A percentile compares a stretch with the other conserved stretches of the same genome.
Conservation (phyloP, 2,113 vertebrate species). For the Capreolus pygargus region DNA sequence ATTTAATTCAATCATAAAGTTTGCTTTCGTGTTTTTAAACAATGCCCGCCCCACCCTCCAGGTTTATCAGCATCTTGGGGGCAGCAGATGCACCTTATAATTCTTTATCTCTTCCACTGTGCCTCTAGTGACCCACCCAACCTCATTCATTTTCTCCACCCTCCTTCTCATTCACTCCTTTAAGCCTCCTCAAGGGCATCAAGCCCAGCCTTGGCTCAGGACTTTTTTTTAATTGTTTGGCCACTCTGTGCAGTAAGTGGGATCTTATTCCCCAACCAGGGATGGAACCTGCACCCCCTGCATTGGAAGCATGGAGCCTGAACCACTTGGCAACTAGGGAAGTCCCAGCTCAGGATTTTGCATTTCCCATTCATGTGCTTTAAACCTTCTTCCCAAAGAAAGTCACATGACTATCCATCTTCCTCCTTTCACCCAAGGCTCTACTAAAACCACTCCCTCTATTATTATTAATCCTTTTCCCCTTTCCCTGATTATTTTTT, state of each 20-base stretch:
- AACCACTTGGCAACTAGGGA: not conserved
- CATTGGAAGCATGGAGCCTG: not conserved
- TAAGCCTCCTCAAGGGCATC: not conserved
- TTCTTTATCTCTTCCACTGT: not conserved
- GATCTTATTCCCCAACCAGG: not conserved
- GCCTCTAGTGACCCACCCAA: not conserved
- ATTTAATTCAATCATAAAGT: not conserved
- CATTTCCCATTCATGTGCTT: not conserved
- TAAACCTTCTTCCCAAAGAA: not conserved
- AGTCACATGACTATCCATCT: not conserved
- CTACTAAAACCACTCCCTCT: not conserved
- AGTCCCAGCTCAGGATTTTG: not conserved
- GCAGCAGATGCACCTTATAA: not conserved
- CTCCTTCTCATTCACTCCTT: too few relatives aligned
- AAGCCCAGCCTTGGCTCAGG: too few relatives aligned
- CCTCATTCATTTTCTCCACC: not conserved
- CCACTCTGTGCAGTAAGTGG: not conserved
- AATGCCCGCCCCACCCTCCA: rapidly evolving
- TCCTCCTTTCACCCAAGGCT: not conserved
- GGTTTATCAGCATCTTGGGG: not conserved
- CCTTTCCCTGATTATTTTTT: not conserved
- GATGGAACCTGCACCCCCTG: not conserved
- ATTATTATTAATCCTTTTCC: not conserved
- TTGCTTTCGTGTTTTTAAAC: not conserved
- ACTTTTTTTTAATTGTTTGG: not conserved